Percentiles rank a stretch among this genome's conserved stretches.
These are phyloP conservation scores for Parazoanthus swiftii DNA, from an alignment of 92 coral and sea anemone species.

Conservation along the genomic window DNA sequence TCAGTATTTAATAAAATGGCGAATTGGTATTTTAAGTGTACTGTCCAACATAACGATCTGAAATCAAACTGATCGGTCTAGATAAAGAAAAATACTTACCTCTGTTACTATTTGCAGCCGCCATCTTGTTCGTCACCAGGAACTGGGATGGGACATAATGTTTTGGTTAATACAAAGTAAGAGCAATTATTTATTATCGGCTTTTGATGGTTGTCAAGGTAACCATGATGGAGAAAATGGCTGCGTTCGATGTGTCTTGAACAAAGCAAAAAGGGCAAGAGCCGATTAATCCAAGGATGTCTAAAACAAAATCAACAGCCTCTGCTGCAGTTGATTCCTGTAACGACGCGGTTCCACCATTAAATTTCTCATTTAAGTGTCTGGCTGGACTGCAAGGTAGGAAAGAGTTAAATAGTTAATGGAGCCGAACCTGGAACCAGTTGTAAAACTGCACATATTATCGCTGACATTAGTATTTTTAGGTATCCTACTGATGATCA, in stretches of 20 bases:
- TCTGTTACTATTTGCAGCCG: neutral
- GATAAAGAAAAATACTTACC: neutral
- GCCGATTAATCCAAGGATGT: conserved; percentile 28
- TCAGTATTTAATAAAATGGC: no score
- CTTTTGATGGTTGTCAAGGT: neutral
- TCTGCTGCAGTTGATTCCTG: conserved; percentile 78
- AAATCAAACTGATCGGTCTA: no score
- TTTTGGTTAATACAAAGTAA: neutral
- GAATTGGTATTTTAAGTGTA: no score
- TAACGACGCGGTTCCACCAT: conserved; percentile 73
- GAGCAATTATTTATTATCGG: neutral
- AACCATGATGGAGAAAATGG: conserved; percentile 2
- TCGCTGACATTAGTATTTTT: neutral
- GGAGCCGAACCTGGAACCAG: neutral
- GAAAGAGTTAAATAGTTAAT: neutral
- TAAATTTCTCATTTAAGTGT: conserved; percentile 79
- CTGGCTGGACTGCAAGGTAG: conserved; percentile 78
- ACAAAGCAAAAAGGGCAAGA: neutral
- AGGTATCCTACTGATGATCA: no score
- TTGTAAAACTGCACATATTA: no score
- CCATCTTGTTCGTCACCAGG: neutral
- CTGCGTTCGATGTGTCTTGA: conserved; percentile 44
- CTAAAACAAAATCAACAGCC: conserved; percentile 63
- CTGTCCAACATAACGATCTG: neutral
- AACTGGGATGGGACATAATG: neutral